Percentiles rank a stretch among this genome's conserved stretches.
These are phyloP conservation scores for Melanitta fusca DNA, from an alignment of 2,797 vertebrate genomes.

Conservation along the genomic window DNA sequence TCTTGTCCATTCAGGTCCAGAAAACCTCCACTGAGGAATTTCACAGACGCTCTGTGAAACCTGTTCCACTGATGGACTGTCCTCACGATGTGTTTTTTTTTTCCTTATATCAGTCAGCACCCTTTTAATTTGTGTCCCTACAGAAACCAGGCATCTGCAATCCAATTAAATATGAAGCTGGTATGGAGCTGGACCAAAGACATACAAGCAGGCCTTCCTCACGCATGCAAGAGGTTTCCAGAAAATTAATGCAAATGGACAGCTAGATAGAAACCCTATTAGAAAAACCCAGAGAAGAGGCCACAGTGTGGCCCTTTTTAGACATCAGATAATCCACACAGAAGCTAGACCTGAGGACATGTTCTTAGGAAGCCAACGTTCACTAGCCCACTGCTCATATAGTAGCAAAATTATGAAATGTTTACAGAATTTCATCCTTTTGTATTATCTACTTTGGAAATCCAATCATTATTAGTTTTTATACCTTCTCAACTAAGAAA, in stretches of 20 bases:
- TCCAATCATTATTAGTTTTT: background rate
- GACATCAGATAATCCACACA: background rate
- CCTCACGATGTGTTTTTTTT: background rate
- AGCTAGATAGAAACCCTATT: background rate
- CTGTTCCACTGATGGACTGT: background rate
- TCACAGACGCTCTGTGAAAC: background rate
- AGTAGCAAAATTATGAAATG: accelerated
- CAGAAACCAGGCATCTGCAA: background rate
- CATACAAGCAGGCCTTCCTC: background rate
- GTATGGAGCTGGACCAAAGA: background rate
- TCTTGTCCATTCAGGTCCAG: background rate
- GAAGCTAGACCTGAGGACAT: background rate
- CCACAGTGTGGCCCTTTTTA: accelerated
- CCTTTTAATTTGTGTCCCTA: background rate
- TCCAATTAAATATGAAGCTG: background rate
- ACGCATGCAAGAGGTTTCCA: accelerated
- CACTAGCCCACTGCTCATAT: accelerated
- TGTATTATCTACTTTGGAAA: background rate
- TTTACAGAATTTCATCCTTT: background rate
- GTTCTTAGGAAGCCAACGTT: background rate
- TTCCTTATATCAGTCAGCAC: background rate
- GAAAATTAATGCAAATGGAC: background rate
- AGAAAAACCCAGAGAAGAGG: too few species aligned
- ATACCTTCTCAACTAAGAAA: background rate
- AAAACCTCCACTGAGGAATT: background rate